phyloP scores from a whole-genome alignment of 2,888 invertebrate species.

The Cataglyphis cursor region DNA sequence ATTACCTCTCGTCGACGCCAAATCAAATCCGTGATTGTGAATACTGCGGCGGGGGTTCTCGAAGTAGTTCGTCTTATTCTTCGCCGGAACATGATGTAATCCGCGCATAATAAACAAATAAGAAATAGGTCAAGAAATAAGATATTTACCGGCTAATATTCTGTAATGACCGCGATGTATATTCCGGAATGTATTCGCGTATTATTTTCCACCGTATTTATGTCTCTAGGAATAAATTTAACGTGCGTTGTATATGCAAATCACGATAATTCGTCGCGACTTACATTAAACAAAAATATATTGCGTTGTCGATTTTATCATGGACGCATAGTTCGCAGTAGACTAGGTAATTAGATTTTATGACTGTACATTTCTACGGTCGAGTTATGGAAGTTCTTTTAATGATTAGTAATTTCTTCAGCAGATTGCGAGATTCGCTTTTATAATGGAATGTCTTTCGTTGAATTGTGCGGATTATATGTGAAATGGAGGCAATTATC shows the following conservation, averaged over 20 bases:
- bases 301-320: constrained; percentile 16
- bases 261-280: background rate
- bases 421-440: constrained; percentile 41
- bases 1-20: constrained; percentile 77
- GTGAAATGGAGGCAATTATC: constrained; percentile 50
- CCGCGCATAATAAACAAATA: constrained; percentile 51
- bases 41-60: constrained; percentile 73
- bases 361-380: constrained; percentile 36
- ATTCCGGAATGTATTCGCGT: background rate
- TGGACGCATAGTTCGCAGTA: background rate
- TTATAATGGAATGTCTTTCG: constrained; percentile 51
- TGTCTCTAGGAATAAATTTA: constrained; percentile 5
- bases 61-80: constrained; percentile 43
- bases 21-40: constrained; percentile 83
- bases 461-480: constrained; percentile 52
- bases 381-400: constrained; percentile 48
- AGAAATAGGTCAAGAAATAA: constrained; percentile 47
- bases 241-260: background rate
- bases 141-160: constrained; percentile 6
- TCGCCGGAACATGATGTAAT: constrained; percentile 40
- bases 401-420: constrained; percentile 55
- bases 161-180: constrained; percentile 8
- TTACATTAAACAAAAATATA: constrained; percentile 19
- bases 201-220: constrained; percentile 28
- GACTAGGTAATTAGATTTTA: constrained; percentile 44